Evolutionary conservation across 2,113 vertebrate species (phyloP).

Genomic region (Poeciliopsis occidentalis): DNA sequence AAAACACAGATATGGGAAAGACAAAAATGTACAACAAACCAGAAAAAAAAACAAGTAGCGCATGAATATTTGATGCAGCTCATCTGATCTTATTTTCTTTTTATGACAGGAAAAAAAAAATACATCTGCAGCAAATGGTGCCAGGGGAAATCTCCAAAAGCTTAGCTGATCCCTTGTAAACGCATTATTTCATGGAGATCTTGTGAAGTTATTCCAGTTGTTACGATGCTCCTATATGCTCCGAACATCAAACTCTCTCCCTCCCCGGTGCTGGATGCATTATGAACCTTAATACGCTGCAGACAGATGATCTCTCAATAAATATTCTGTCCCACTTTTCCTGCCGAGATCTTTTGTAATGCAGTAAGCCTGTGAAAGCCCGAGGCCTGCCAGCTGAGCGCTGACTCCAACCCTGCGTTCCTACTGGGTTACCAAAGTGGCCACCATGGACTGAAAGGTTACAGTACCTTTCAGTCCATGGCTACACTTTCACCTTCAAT

Average conservation of each 20-base stretch:
- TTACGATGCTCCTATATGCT: conserved; percentile 15
- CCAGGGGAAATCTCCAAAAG: conserved; percentile 60
- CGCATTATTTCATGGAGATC: conserved; percentile 51
- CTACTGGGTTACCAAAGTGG: conserved; percentile 14
- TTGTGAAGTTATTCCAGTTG: conserved; percentile 55
- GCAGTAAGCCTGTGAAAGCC: conserved; percentile 66
- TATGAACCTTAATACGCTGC: conserved; percentile 24
- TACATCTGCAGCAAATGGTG: conserved; percentile 1
- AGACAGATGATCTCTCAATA: conserved; percentile 66
- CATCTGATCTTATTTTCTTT: conserved; percentile 31
- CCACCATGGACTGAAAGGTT: conserved; percentile 25
- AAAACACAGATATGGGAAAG: not conserved
- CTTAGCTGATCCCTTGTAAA: conserved; percentile 50
- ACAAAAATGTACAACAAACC: not conserved
- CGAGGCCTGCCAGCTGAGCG: conserved; percentile 15
- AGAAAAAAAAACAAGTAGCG: not conserved
- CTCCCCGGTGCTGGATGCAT: conserved; percentile 37
- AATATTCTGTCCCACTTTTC: conserved; percentile 63
- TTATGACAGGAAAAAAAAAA: conserved; percentile 36
- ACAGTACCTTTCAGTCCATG: too few species aligned
- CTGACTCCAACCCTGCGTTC: conserved; percentile 41
- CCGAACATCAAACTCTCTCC: conserved; percentile 14
- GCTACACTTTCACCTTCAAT: not conserved
- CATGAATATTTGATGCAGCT: conserved; percentile 16
- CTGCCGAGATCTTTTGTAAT: conserved; percentile 47